Conservation (phyloP, 2,113 vertebrate species). For the Phycodurus eques region DNA sequence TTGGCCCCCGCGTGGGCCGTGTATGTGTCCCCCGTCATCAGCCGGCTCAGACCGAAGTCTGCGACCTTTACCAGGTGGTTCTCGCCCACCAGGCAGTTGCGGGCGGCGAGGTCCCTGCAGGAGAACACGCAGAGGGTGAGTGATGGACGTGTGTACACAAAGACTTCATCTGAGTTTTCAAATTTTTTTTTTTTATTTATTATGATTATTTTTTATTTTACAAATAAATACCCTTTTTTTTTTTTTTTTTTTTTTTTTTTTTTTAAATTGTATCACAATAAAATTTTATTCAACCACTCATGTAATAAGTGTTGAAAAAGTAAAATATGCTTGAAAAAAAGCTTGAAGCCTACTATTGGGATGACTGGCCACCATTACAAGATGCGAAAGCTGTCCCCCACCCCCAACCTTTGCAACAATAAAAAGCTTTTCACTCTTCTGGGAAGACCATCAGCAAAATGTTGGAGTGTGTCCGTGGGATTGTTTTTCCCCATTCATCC, state of each 20-base stretch:
- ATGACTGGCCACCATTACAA: not conserved
- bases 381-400: not conserved
- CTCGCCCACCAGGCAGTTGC: conserved; percentile 97
- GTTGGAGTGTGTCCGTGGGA: not conserved
- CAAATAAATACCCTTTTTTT: no score
- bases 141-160: not conserved
- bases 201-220: no score
- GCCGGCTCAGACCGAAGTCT: conserved; percentile 93
- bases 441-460: not conserved
- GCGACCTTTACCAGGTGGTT: conserved; percentile 99
- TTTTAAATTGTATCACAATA: no score
- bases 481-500: not conserved
- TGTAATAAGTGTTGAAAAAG: no score
- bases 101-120: conserved; percentile 91
- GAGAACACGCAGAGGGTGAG: conserved; percentile 1
- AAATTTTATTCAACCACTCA: no score
- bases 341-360: not conserved
- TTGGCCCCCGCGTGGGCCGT: conserved; percentile 94
- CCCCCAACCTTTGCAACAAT: not conserved
- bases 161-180: no score
- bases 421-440: not conserved
- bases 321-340: no score
- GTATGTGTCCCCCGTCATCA: conserved; percentile 97
- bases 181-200: no score
- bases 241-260: no score